phyloP scores from a whole-genome alignment of 2,797 vertebrate genomes.

The Sebastiscus tertius region DNA sequence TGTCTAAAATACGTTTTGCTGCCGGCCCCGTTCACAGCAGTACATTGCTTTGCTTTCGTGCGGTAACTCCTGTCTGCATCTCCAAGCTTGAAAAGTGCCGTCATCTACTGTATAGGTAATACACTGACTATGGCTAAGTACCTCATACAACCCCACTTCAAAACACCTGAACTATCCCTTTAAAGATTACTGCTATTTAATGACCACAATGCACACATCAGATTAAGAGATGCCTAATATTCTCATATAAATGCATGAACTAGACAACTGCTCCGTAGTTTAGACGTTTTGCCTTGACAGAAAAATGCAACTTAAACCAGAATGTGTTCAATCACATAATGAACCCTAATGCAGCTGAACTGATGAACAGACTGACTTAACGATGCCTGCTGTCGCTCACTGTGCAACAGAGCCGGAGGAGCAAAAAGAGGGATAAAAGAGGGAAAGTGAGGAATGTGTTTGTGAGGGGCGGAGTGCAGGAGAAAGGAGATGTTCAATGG shows the following conservation, averaged over 20 bases:
- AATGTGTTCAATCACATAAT: slow-evolving; percentile 40
- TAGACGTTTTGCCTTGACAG: background rate
- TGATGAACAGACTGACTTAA: slow-evolving; percentile 44
- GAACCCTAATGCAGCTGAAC: slow-evolving; percentile 24
- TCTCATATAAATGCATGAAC: slow-evolving; percentile 27
- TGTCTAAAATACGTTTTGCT: too few relatives aligned
- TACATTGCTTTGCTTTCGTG: too few relatives aligned
- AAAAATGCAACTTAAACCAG: background rate
- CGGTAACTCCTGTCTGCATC: too few relatives aligned
- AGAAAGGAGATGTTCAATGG: slow-evolving; percentile 37
- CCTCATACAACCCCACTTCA: too few relatives aligned
- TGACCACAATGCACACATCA: background rate
- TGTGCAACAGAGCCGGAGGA: slow-evolving; percentile 22
- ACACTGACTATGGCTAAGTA: too few relatives aligned
- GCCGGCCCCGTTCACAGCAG: too few relatives aligned
- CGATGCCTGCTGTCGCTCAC: slow-evolving; percentile 32
- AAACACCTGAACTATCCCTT: background rate
- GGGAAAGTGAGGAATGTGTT: slow-evolving; percentile 54
- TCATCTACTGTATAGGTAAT: too few relatives aligned
- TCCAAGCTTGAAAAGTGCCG: too few relatives aligned
- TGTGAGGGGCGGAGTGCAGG: slow-evolving; percentile 26
- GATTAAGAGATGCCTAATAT: slow-evolving; percentile 26
- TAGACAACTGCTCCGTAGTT: slow-evolving; percentile 11
- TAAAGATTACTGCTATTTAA: slow-evolving; percentile 4
- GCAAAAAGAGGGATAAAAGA: slow-evolving; percentile 24